A percentile compares a stretch with the other conserved stretches of the same genome.
These are phyloP conservation scores for Chunga burmeisteri DNA, from an alignment of 2,113 vertebrate species.

Conservation along the genomic window DNA sequence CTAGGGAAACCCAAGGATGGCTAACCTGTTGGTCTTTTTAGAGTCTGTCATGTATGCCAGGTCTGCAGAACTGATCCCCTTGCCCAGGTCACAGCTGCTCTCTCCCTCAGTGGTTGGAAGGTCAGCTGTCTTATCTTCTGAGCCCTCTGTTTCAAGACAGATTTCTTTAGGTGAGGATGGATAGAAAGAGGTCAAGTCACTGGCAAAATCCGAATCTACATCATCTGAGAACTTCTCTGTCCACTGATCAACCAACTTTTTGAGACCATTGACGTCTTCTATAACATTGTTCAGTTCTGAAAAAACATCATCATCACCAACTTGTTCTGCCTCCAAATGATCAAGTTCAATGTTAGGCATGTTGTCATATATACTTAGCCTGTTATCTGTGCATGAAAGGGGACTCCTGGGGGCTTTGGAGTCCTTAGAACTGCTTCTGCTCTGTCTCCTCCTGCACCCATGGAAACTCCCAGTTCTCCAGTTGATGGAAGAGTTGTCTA, in stretches of 20 bases:
- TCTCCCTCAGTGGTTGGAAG: background rate
- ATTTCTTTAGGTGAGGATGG: slow-evolving; percentile 73
- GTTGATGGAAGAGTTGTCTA: slow-evolving; percentile 74
- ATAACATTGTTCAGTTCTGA: slow-evolving; percentile 82
- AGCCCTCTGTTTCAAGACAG: slow-evolving; percentile 70
- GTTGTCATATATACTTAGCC: slow-evolving; percentile 87
- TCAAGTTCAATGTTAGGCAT: slow-evolving; percentile 63
- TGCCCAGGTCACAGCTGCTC: slow-evolving; percentile 1
- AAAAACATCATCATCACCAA: slow-evolving; percentile 77
- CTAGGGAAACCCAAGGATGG: background rate
- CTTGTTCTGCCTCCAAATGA: background rate
- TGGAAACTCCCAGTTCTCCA: slow-evolving; percentile 89
- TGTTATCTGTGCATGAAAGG: slow-evolving; percentile 41
- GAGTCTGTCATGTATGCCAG: slow-evolving; percentile 10
- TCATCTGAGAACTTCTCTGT: slow-evolving; percentile 79
- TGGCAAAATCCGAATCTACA: slow-evolving; percentile 72
- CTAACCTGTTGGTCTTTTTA: slow-evolving; percentile 72
- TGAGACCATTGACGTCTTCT: slow-evolving; percentile 82
- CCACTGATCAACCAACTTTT: slow-evolving; percentile 81
- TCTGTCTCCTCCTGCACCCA: slow-evolving; percentile 66
- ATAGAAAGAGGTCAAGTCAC: slow-evolving; percentile 68
- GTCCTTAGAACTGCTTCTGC: slow-evolving; percentile 57
- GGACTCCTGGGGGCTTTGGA: slow-evolving; percentile 12
- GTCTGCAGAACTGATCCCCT: slow-evolving; percentile 15
- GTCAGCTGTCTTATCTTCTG: slow-evolving; percentile 5